Evolutionary conservation across 53 echinoderm and acorn worm genomes (phyloP), one percentile per base, ranked within the genome.

Genomic region (Temnopleurus reevesii): DNA sequence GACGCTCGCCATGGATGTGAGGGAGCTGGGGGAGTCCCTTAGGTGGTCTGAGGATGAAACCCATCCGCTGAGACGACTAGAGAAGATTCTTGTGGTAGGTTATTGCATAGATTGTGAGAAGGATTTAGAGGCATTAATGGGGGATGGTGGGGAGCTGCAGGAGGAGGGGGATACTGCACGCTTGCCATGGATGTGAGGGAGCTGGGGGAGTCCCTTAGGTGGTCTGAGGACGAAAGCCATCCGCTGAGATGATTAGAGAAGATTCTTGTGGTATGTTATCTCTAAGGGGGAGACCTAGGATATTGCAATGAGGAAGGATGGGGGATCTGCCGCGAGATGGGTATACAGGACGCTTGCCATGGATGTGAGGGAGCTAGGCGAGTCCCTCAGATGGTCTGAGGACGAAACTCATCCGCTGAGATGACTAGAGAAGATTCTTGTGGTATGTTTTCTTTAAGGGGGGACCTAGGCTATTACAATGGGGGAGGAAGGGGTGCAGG

Each of bases 31-130:
- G 33, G 93, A 90, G 57, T 83, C 93, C 55, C 89, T 97, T 38
- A 86, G 91, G 55, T 96, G 96, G 96, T 81, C 65, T 18, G 90
- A 90, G 6, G 92, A 89, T n/a, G 87, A 88, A 12, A 46, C 59
- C 0, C 99, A 99, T 31, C 94, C 99, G 0, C 81, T 99, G 7
- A 91, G 92, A 47, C 71, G 89, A 27, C 89, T 96, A 84, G 99
- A 96, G 77, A 96, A 99, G 92, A 93, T 91, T 9, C 91, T 96
- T 2, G 94, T 93, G 91, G 99, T 99, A 92, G 18, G 51, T 31
- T 3, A 12, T 12, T 64, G 24, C 55, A 12, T 54, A 54, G 19
- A 19, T 54, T 19, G 12, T 54, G 12, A 12, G 19, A 15, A 19
- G 55, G 55, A 12, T 54, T 54, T 15, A 54, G 19, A 54, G 19